phyloP scores from a whole-genome alignment of 2,113 vertebrate genomes.

The pig (Sus scrofa) region DNA sequence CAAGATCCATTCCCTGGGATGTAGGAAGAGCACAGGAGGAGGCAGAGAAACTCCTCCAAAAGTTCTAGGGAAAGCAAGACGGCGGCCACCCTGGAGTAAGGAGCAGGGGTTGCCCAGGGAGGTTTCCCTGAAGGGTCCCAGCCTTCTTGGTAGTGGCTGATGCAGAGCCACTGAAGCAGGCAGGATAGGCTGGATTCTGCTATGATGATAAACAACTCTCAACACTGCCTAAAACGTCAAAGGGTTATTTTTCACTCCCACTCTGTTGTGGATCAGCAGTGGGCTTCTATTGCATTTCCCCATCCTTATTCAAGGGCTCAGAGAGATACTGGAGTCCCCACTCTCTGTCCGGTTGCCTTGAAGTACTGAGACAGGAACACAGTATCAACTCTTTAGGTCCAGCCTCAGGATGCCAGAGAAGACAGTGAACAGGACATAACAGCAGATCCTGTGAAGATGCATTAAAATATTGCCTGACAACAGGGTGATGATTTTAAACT shows the following conservation, averaged over 20 bases:
- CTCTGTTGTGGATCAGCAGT: not conserved
- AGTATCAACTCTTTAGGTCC: not conserved
- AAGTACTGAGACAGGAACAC: not conserved
- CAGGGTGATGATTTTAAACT: not conserved
- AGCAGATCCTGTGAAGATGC: not conserved
- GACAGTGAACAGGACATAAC: not conserved
- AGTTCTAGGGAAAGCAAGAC: not conserved
- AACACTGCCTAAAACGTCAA: not conserved
- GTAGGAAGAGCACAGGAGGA: not conserved
- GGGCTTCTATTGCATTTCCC: not conserved
- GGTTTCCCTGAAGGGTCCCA: not conserved
- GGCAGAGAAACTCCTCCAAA: not conserved
- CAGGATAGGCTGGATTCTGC: not conserved
- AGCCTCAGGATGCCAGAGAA: not conserved
- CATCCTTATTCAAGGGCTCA: not conserved
- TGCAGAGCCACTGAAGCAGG: not conserved
- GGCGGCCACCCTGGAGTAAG: not conserved
- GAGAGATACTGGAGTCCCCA: too few species aligned
- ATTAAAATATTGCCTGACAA: not conserved
- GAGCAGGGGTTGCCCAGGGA: not conserved
- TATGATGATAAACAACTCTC: not conserved
- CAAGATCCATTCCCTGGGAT: not conserved
- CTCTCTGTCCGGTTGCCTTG: not conserved
- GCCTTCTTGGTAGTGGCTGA: not conserved
- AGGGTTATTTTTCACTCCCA: not conserved